A percentile compares a stretch with the other conserved stretches of the same genome.
Evolutionary conservation across 2,797 vertebrate genomes (phyloP).

Genomic region (Labroides dimidiatus): DNA sequence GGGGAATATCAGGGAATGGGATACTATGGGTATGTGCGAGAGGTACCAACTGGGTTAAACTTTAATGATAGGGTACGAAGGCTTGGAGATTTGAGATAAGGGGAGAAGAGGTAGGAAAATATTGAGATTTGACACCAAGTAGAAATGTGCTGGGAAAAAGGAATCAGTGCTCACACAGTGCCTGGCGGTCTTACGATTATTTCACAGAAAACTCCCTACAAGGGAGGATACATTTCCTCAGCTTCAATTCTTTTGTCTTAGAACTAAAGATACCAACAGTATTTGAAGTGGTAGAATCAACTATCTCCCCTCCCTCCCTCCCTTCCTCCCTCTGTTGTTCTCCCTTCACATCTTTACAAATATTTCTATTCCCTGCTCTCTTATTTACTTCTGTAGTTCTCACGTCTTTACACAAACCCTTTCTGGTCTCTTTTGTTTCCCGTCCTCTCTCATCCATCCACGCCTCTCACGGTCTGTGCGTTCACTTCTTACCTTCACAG

Average conservation of each 20-base stretch:
- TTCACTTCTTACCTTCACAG: slow-evolving; percentile 89
- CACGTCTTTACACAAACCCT: neutral
- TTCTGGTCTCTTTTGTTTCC: neutral
- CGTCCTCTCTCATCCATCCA: neutral
- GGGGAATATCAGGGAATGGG: too few relatives aligned
- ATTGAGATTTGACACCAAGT: neutral
- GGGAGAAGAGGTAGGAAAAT: neutral
- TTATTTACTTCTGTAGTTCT: slow-evolving; percentile 11
- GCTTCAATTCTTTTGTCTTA: neutral
- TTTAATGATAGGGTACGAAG: too few relatives aligned
- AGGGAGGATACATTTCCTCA: neutral
- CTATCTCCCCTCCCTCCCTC: neutral
- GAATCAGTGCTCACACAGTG: neutral
- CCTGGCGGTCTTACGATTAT: neutral
- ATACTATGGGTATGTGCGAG: too few relatives aligned
- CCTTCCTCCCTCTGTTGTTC: neutral
- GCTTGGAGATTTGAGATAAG: neutral
- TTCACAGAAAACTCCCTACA: neutral
- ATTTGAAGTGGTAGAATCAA: slow-evolving; percentile 3
- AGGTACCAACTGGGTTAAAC: too few relatives aligned
- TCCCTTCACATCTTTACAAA: neutral
- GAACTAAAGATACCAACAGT: neutral
- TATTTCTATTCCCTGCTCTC: neutral
- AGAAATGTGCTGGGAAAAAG: neutral
- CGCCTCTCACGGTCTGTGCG: neutral